phyloP scores from a whole-genome alignment of 2,888 invertebrate genomes.

The Campoplex capitator region DNA sequence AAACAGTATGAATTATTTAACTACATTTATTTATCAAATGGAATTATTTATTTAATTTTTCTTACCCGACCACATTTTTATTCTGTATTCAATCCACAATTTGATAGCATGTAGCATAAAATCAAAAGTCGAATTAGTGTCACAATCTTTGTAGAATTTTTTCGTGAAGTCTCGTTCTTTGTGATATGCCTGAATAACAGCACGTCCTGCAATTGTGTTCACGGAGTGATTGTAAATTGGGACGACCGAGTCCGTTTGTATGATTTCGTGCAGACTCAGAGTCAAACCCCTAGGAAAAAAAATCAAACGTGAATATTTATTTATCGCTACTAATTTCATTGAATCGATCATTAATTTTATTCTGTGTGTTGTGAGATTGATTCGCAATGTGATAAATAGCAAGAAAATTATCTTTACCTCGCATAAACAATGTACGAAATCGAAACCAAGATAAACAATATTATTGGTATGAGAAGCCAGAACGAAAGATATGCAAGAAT shows the following conservation, averaged over 20 bases:
- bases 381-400: neutral
- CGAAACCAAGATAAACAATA: slow-evolving; percentile 83
- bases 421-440: slow-evolving; percentile 82
- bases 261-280: slow-evolving; percentile 71
- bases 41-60: neutral
- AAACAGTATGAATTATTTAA: neutral
- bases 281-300: slow-evolving; percentile 70
- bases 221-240: slow-evolving; percentile 75
- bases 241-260: slow-evolving; percentile 72
- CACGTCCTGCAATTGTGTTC: slow-evolving; percentile 74
- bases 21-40: neutral
- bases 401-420: slow-evolving; percentile 70
- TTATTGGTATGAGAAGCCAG: slow-evolving; percentile 84
- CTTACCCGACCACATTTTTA: slow-evolving; percentile 75
- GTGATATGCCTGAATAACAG: slow-evolving; percentile 76
- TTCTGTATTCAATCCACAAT: slow-evolving; percentile 75
- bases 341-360: slow-evolving; percentile 15
- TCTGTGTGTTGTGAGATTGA: neutral
- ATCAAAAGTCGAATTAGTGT: slow-evolving; percentile 74
- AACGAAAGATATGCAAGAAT: slow-evolving; percentile 85
- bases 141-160: slow-evolving; percentile 76
- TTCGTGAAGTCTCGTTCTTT: slow-evolving; percentile 76
- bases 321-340: neutral
- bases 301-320: neutral
- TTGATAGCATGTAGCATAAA: slow-evolving; percentile 77